Evolutionary conservation across 2,888 invertebrate genomes (phyloP).

Genomic region (Scaptomyza parva): DNA sequence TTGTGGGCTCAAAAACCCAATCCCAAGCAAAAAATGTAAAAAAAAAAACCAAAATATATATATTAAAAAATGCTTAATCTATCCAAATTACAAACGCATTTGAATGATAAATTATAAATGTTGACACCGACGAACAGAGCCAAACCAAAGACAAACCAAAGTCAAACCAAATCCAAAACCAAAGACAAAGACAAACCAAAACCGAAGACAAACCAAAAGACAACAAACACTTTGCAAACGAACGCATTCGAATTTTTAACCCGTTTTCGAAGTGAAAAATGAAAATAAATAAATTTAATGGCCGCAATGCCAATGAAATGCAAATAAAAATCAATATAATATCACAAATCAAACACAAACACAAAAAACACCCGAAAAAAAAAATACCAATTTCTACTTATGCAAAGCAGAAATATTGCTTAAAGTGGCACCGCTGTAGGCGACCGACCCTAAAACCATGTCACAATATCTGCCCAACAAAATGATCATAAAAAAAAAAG

Average conservation of each 20-base stretch:
- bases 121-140: conserved; percentile 36
- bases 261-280: conserved; percentile 64
- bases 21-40: conserved; percentile 16
- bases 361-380: conserved; percentile 27
- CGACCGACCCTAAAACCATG: conserved; percentile 76
- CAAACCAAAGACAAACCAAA: conserved; percentile 2
- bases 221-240: conserved; percentile 73
- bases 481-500: conserved; percentile 31
- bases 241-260: conserved; percentile 45
- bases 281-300: conserved; percentile 71
- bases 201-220: conserved; percentile 62
- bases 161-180: conserved; percentile 34
- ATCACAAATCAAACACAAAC: conserved; percentile 23
- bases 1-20: conserved; percentile 37
- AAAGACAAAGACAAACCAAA: conserved; percentile 59
- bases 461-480: conserved; percentile 70
- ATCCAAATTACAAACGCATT: conserved; percentile 71
- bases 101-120: conserved; percentile 72
- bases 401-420: conserved; percentile 80
- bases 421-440: conserved; percentile 62
- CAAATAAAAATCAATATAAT: conserved; percentile 65
- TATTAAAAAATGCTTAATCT: conserved; percentile 62
- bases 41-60: conserved; percentile 31
- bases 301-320: conserved; percentile 75
- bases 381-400: conserved; percentile 73